These are phyloP conservation scores for Pharmacophagus antenor DNA, from an alignment of 2,888 invertebrate species.

Conservation along the genomic window DNA sequence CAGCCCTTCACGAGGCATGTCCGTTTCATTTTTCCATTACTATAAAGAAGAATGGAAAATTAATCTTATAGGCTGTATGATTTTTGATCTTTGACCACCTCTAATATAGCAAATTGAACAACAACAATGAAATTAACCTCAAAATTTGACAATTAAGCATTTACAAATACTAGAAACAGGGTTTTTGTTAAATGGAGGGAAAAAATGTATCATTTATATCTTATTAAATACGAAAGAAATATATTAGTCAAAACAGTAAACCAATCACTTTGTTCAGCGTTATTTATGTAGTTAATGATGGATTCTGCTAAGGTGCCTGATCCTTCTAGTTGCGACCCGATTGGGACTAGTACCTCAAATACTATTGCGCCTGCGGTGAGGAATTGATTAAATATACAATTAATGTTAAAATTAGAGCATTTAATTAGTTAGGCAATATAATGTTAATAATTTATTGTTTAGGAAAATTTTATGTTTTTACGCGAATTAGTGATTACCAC, in stretches of 20 bases:
- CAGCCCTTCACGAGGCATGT: too few species aligned
- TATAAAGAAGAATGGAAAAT: too few species aligned
- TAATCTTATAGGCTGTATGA: not conserved
- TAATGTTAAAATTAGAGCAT: conserved; percentile 7
- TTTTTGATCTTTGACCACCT: not conserved
- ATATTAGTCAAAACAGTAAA: not conserved
- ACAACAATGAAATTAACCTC: not conserved
- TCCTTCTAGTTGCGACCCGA: conserved; percentile 2
- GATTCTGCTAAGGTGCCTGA: conserved; percentile 12
- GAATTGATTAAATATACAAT: conserved; percentile 19
- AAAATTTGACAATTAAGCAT: not conserved
- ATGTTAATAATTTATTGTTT: not conserved
- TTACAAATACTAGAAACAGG: not conserved
- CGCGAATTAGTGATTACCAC: too few species aligned
- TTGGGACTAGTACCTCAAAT: conserved; percentile 10
- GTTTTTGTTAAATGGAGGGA: not conserved
- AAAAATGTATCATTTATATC: not conserved
- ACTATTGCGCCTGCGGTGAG: conserved; percentile 26
- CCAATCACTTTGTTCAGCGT: not conserved
- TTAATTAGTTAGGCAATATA: not conserved
- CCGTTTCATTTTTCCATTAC: too few species aligned
- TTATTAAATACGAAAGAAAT: not conserved
- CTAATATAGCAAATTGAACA: too few species aligned
- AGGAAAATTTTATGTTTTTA: too few species aligned
- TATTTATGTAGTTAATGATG: conserved; percentile 6